Base-by-base conservation (phyloP, 2,113 vertebrate species). In the Mirza zaza region DNA sequence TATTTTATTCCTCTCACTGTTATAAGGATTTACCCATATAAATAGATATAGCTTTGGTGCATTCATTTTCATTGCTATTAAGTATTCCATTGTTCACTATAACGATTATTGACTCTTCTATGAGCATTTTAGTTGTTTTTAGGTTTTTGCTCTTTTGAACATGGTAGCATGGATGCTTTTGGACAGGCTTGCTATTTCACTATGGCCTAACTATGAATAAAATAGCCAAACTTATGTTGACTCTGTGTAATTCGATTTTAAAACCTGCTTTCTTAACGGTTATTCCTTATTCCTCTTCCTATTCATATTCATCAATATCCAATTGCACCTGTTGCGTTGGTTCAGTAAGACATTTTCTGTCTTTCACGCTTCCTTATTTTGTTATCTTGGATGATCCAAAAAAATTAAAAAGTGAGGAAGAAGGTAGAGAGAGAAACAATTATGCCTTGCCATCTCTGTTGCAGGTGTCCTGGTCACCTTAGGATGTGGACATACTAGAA, bases 31-130 rank as follows among this genome's bases (percentile, higher is more conserved):
- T 91, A 84, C 79, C 8, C 27, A 9, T 25, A 83, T 48, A 15
- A 3, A 77, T 63, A 75, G 8, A 32, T 34, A 25, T 48, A 71
- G 23, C 36, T 63, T 32, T 65, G 21, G 71, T 87, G 70, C 27
- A 68, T 45, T 57, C 52, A n/a, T 84, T 91, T 91, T 73, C 8
- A 82, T n/a, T 87, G 48, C 42, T 67, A 4, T 82, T 17, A 87
- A 27, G 3, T 59, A 68, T 50, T 39, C 10, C 52, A 11, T 29
- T 59, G 6, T 71, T 36, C 11, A 17, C 32, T 14, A 23, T 71
- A 32, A 67, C 55, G 27, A 21, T 67, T 52, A 73, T 88, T 92
- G 23, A 57, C 73, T 73, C 5, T 91, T 75, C 36, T 86, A 2
- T 63, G n/a, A 2, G 7, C 8, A 45, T 45, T 85, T 68, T 23